Percentiles rank a stretch among this genome's conserved stretches.
Evolutionary conservation across 1,140 invertebrate species (phyloP).

Genomic region (Ephestia elutella): DNA sequence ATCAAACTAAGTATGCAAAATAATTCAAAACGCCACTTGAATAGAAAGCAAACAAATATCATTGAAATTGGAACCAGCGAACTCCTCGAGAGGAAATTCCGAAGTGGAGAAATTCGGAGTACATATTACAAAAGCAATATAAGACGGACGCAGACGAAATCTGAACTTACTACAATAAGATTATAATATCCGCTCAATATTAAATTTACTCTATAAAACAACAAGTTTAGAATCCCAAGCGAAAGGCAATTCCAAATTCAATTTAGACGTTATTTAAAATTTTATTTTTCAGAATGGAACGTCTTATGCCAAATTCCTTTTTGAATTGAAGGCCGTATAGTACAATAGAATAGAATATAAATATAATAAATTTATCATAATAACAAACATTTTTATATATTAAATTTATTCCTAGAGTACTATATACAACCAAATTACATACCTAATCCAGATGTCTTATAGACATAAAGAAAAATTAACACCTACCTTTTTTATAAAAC

Average conservation of each 20-base stretch:
- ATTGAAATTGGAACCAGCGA: not conserved
- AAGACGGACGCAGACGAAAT: not conserved
- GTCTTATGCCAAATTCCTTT: no score
- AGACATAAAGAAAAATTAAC: no score
- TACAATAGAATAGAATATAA: no score
- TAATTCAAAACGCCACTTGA: no score
- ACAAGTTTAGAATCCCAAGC: not conserved
- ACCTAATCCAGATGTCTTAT: no score
- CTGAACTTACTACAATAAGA: not conserved
- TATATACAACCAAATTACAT: no score
- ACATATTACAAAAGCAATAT: slow-evolving; percentile 9
- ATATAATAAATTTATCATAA: no score
- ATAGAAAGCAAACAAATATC: not conserved
- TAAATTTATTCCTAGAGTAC: no score
- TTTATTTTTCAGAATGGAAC: not conserved
- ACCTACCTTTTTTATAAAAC: no score
- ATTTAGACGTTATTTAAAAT: not conserved
- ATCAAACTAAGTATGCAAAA: no score
- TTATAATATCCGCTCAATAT: not conserved
- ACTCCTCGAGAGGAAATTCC: not conserved
- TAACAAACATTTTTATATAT: no score
- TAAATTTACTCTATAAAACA: not conserved
- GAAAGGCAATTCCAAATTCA: slow-evolving; percentile 11
- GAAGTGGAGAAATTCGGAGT: not conserved
- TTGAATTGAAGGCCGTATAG: no score